These are phyloP conservation scores for Phycodurus eques DNA, from an alignment of 2,113 vertebrate genomes.

Conservation along the genomic window DNA sequence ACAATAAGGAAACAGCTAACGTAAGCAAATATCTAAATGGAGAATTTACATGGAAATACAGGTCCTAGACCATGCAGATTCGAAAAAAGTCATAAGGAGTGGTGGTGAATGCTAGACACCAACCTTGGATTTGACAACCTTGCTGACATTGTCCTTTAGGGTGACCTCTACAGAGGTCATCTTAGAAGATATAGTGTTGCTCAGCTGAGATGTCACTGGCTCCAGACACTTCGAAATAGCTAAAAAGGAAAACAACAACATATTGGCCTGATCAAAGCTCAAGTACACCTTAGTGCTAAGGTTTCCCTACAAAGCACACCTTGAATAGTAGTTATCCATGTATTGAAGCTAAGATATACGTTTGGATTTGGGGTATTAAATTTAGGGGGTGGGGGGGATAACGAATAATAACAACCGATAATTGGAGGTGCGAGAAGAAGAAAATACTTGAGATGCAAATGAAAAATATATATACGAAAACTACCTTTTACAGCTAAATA, in stretches of 20 bases:
- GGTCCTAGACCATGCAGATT: not conserved
- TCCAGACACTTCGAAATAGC: slow-evolving; percentile 84
- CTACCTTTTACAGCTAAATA: not conserved
- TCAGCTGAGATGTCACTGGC: slow-evolving; percentile 85
- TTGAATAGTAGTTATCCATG: not conserved
- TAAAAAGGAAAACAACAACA: slow-evolving; percentile 21
- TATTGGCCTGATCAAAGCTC: slow-evolving; percentile 16
- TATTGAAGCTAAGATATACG: not conserved
- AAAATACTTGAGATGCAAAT: not conserved
- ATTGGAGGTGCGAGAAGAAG: not conserved
- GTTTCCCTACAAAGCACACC: not conserved
- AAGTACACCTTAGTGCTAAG: not conserved
- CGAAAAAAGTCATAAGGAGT: not conserved
- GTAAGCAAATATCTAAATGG: not conserved
- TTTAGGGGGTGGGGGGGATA: not conserved
- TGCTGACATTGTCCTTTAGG: slow-evolving; percentile 89
- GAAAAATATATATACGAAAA: not conserved
- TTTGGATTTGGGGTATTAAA: not conserved
- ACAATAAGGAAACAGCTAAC: not conserved
- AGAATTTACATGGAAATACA: not conserved
- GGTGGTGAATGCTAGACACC: not conserved
- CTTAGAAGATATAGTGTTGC: slow-evolving; percentile 82
- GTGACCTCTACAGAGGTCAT: slow-evolving; percentile 85
- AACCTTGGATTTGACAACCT: slow-evolving; percentile 96
- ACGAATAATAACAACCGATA: not conserved